Conservation (phyloP, 2,888 invertebrate genomes). For the Lasioglossum zephyrum region DNA sequence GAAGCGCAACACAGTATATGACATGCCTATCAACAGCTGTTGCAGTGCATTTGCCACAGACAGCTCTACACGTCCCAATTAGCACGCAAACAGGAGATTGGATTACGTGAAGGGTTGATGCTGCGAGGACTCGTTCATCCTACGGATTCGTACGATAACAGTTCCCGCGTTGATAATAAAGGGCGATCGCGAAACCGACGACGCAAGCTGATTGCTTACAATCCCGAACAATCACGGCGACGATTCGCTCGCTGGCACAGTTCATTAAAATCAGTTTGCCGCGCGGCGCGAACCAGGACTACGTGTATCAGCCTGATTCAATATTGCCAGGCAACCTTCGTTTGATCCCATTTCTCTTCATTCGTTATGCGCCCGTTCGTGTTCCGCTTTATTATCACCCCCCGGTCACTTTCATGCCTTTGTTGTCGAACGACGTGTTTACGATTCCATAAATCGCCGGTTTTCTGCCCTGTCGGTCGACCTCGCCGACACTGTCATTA, state of each 20-base stretch:
- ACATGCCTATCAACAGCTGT: slow-evolving; percentile 35
- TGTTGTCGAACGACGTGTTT: slow-evolving; percentile 14
- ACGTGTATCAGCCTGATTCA: slow-evolving; percentile 37
- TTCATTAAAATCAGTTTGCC: slow-evolving; percentile 55
- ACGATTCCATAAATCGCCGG: slow-evolving; percentile 21
- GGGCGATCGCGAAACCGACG: slow-evolving; percentile 33
- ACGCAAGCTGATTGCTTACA: slow-evolving; percentile 51
- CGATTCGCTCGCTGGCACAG: slow-evolving; percentile 52
- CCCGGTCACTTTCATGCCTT: slow-evolving; percentile 19
- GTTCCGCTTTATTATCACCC: neutral
- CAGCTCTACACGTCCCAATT: slow-evolving; percentile 52
- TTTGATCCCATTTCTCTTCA: slow-evolving; percentile 12
- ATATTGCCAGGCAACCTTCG: slow-evolving; percentile 35
- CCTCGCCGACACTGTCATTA: neutral
- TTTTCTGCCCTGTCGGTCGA: neutral
- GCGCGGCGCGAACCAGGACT: slow-evolving; percentile 24
- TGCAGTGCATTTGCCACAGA: slow-evolving; percentile 43
- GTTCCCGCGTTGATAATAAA: slow-evolving; percentile 47
- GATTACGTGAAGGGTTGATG: slow-evolving; percentile 49
- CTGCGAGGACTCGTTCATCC: slow-evolving; percentile 22
- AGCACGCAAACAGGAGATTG: slow-evolving; percentile 45
- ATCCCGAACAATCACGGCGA: slow-evolving; percentile 56
- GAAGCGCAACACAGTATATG: slow-evolving; percentile 6
- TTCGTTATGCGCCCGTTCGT: slow-evolving; percentile 7
- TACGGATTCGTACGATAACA: slow-evolving; percentile 44